phyloP scores from a whole-genome alignment of 1,140 invertebrate genomes.

The Laupala kohalensis region DNA sequence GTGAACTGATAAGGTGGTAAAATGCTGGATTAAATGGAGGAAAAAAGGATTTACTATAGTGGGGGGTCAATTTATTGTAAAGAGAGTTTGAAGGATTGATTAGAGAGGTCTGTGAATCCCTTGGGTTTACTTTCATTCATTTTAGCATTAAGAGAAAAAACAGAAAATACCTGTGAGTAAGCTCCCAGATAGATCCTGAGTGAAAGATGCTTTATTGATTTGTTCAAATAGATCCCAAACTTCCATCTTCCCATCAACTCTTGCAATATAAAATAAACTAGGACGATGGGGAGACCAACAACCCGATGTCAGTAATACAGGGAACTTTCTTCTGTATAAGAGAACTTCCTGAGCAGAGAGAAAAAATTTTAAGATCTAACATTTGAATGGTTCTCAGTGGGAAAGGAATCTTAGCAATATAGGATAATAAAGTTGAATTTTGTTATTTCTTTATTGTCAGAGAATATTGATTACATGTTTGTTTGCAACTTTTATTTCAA shows the following conservation, averaged over 20 bases:
- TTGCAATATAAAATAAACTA: constrained; percentile 33
- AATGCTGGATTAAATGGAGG: not conserved
- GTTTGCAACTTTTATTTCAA: not conserved
- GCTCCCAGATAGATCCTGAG: constrained; percentile 25
- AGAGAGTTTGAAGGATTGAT: too few relatives aligned
- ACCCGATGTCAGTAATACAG: constrained; percentile 34
- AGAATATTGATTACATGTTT: not conserved
- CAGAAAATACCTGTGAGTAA: constrained; percentile 26
- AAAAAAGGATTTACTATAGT: too few relatives aligned
- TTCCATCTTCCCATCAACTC: constrained; percentile 38
- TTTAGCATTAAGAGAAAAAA: constrained; percentile 6
- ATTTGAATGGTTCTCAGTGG: not conserved
- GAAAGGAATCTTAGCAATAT: too few relatives aligned
- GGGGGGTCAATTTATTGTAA: too few relatives aligned
- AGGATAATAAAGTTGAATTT: too few relatives aligned
- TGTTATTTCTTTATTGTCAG: not conserved
- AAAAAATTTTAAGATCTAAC: not conserved
- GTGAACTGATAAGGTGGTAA: not conserved
- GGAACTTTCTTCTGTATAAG: not conserved
- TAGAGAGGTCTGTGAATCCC: too few relatives aligned
- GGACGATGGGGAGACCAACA: constrained; percentile 35
- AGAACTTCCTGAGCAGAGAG: not conserved
- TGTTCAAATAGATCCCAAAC: constrained; percentile 40
- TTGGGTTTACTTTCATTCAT: too few relatives aligned
- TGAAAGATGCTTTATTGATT: constrained; percentile 24